These are phyloP conservation scores for Hippocampus kuda DNA, from an alignment of 2,797 vertebrate genomes.

Conservation along the genomic window DNA sequence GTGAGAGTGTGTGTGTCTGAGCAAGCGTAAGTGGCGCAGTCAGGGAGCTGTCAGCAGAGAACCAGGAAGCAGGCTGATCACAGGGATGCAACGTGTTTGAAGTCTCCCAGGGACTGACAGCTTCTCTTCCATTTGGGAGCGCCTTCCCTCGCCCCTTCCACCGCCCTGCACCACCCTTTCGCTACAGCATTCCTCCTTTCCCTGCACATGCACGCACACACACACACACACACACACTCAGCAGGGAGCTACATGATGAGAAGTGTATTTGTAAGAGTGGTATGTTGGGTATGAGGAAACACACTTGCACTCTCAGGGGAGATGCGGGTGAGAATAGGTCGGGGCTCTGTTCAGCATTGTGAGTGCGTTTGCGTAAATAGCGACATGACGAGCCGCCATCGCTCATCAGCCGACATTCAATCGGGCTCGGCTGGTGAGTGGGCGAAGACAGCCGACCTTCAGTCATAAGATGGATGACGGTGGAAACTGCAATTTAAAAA, in stretches of 20 bases:
- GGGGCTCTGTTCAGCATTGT: slow-evolving; percentile 32
- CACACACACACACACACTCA: slow-evolving; percentile 20
- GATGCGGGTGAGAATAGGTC: slow-evolving; percentile 24
- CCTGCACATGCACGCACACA: slow-evolving; percentile 16
- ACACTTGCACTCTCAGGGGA: slow-evolving; percentile 33
- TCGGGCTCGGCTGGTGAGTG: slow-evolving; percentile 34
- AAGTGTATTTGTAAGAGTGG: slow-evolving; percentile 8
- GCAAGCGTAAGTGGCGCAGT: slow-evolving; percentile 60
- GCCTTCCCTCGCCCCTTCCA: slow-evolving; percentile 39
- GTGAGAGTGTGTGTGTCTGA: slow-evolving; percentile 25
- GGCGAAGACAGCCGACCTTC: slow-evolving; percentile 45
- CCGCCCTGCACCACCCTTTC: slow-evolving; percentile 37
- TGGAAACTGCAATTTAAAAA: slow-evolving; percentile 26
- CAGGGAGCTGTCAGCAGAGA: slow-evolving; percentile 67
- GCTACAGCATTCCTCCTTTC: slow-evolving; percentile 44
- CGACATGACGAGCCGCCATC: slow-evolving; percentile 57
- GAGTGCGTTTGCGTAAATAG: slow-evolving; percentile 52
- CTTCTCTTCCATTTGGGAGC: slow-evolving; percentile 58
- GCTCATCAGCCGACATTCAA: slow-evolving; percentile 51
- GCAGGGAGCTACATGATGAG: slow-evolving; percentile 11
- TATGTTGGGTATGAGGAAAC: slow-evolving; percentile 16
- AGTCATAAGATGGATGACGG: slow-evolving; percentile 44
- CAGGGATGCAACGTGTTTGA: slow-evolving; percentile 67
- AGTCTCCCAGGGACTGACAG: slow-evolving; percentile 75
- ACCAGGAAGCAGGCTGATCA: slow-evolving; percentile 68